These are phyloP conservation scores for Forbesichthys agassizii DNA, from an alignment of 2,113 vertebrate genomes.

Conservation along the genomic window DNA sequence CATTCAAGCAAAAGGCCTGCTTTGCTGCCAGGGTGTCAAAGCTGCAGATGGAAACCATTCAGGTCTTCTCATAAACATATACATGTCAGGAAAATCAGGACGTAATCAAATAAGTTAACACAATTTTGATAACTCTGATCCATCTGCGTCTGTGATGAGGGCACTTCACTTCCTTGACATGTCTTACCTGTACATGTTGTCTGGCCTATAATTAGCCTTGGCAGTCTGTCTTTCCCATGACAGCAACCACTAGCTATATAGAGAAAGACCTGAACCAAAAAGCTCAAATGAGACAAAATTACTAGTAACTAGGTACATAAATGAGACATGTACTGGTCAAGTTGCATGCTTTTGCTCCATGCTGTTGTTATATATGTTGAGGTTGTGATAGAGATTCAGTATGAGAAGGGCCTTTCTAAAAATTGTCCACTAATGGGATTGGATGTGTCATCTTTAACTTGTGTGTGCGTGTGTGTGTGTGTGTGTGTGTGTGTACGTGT, in stretches of 20 bases:
- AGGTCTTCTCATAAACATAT: constrained; percentile 58
- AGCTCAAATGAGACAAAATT: constrained; percentile 33
- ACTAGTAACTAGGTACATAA: constrained; percentile 38
- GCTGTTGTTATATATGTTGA: constrained; percentile 1
- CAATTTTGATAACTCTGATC: constrained; percentile 37
- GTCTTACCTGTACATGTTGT: constrained; percentile 48
- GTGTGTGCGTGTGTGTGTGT: background rate
- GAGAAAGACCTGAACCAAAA: constrained; percentile 45
- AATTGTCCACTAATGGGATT: constrained; percentile 58
- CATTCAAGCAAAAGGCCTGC: constrained; percentile 67
- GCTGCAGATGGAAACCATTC: constrained; percentile 72
- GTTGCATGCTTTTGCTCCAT: constrained; percentile 31
- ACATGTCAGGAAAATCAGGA: constrained; percentile 68
- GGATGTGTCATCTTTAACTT: constrained; percentile 72
- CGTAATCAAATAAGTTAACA: constrained; percentile 49
- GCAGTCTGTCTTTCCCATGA: constrained; percentile 64
- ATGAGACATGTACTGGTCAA: constrained; percentile 52
- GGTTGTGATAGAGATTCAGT: constrained; percentile 45
- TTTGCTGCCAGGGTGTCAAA: constrained; percentile 50
- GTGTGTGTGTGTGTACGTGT: constrained; percentile 3
- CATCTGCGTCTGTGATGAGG: constrained; percentile 48
- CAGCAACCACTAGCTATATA: constrained; percentile 38
- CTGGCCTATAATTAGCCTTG: constrained; percentile 65
- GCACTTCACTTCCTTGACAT: constrained; percentile 40
- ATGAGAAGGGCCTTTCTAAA: constrained; percentile 49